phyloP scores from a whole-genome alignment of 2,113 vertebrate genomes.

The Sinocyclocheilus maitianheensis region DNA sequence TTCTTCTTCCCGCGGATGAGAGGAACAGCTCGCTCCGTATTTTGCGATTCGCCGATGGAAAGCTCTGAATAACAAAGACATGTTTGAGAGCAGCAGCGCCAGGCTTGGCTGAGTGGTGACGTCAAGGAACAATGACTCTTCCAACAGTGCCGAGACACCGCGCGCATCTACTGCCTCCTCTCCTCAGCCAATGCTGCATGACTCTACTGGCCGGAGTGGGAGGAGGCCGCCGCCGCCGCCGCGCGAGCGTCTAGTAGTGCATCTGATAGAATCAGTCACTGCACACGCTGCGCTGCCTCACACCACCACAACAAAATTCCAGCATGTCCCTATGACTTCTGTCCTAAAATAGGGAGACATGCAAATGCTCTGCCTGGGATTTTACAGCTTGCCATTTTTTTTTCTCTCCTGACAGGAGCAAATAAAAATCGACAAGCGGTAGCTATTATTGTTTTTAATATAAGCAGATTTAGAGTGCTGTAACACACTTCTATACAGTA shows the following conservation, averaged over 20 bases:
- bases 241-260: constrained; percentile 58
- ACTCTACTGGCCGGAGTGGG: constrained; percentile 66
- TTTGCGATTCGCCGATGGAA: constrained; percentile 86
- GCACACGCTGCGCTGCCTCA: constrained; percentile 55
- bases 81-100: constrained; percentile 87
- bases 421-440: neutral
- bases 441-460: neutral
- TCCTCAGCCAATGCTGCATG: constrained; percentile 62
- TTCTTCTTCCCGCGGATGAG: neutral
- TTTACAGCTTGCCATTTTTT: neutral
- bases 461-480: neutral
- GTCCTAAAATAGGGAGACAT: constrained; percentile 28
- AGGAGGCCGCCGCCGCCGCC: constrained; percentile 63
- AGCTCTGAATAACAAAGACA: constrained; percentile 97
- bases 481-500: neutral
- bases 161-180: constrained; percentile 57
- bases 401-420: neutral
- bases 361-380: constrained; percentile 11
- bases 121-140: constrained; percentile 95
- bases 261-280: constrained; percentile 45
- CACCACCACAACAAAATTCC: constrained; percentile 46
- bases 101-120: constrained; percentile 85
- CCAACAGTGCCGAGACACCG: constrained; percentile 69
- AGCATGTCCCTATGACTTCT: constrained; percentile 10
- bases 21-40: constrained; percentile 77